Evolutionary conservation across 1,140 invertebrate species (phyloP), one percentile per base, ranked within the genome.

Genomic region (Laupala kohalensis): DNA sequence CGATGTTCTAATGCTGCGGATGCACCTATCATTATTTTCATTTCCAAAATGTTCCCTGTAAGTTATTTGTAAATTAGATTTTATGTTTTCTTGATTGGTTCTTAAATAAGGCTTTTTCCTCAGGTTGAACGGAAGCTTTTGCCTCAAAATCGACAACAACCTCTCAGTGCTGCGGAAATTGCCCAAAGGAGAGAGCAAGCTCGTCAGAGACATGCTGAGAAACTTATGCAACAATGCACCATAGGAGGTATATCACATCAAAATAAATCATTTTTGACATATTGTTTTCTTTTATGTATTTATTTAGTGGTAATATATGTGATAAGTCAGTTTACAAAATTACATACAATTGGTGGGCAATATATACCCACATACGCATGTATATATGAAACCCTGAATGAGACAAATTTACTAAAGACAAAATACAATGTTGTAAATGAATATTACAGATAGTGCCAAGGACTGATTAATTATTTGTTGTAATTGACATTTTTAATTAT

Each of bases 31-130:
- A 92, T 98, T 77, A 88, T 93, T 67, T 98, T 94, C 82, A 88
- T 99, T 72, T 98, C 96, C 4, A 99, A 99, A 86, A 95, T 96
- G 92, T 92, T 95, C 83, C 87, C 90, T 71, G 85, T 91, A n/a
- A 72, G 76, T 74, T 4, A 13, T 15, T 15, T 3, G 6, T 6
- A 25, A 25, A 23, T 67, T 26, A 27, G 26, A 0, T 67, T 3
- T 67, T n/a, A 25, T 67, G 37, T 53, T 53, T 4, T 53, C 19
- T 9, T 2, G 9, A 13, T 53, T 2, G 1, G 37, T 6, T 53
- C 9, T 53, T 53, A 53, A 53, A 2, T 53, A 53, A 9, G 9
- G 9, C 37, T 53, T 1, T 53, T 53, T 0, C 9, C 24, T 37
- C 70, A 76, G 76, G 73, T 79, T 29, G 90, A 92, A 76, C 85